Evolutionary conservation across 2,888 invertebrate species (phyloP), one percentile per base, ranked within the genome.

Genomic region (Nemotelus nigrinus): DNA sequence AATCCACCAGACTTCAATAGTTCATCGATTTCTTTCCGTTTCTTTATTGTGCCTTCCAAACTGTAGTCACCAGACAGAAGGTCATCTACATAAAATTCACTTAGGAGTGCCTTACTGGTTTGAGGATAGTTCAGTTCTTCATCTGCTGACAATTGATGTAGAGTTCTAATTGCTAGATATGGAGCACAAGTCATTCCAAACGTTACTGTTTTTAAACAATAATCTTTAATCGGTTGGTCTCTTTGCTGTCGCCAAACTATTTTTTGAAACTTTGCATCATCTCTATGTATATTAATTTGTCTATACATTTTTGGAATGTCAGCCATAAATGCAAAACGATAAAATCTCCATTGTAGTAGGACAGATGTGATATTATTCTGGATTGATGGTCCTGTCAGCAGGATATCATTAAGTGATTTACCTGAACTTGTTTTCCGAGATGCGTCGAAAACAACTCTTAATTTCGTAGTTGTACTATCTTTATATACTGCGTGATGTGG

Each of bases 371-470:
- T 25, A 25, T 25, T 25, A 25, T 25, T 25, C 25, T 25, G 25
- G 25, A 25, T 25, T 57, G 63, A 8, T 41, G 8, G 63, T 63
- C 63, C 63, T 3, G 41, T 39, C 41, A 63, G 39, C 4, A 63
- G 63, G 4, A 8, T 63, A 63, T 63, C 63, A 25, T 63, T 63
- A 8, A 63, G 41, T 10, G 63, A 63, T 63, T 41, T 63, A 39
- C 43, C 63, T 3, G n/a, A 25, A 39, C 25, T 63, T 8, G 25
- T 41, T 39, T 63, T 63, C 41, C 65, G 43, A 2, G 65, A 65
- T 41, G 65, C 65, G n/a, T 65, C 65, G 45, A 65, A 65, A n/a
- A 65, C 65, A 1, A 65, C 65, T 44, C 65, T 43, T 10, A 65
- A 8, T 8, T 44, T 44, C 7, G 65, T 65, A 3, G 44, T 65